phyloP scores from a whole-genome alignment of 2,113 vertebrate species.

The Axis porcinus region DNA sequence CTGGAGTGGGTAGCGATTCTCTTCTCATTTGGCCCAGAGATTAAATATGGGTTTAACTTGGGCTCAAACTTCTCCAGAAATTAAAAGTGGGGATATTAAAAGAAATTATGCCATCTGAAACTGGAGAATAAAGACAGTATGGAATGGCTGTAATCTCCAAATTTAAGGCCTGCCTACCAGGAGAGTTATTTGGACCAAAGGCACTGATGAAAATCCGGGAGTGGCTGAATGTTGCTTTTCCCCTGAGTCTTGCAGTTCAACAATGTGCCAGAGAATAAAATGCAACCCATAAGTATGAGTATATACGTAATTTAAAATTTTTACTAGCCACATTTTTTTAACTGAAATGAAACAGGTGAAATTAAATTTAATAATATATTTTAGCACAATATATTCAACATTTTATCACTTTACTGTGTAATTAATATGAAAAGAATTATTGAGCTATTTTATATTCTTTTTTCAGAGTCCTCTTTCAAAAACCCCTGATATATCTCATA shows the following conservation, averaged over 20 bases:
- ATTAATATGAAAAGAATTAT: conserved; percentile 6
- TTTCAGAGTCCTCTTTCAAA: background rate
- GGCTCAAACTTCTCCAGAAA: background rate
- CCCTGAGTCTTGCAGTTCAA: background rate
- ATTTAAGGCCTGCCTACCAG: background rate
- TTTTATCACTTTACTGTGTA: background rate
- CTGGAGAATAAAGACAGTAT: background rate
- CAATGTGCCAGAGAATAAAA: background rate
- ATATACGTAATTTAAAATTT: background rate
- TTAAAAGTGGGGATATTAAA: background rate
- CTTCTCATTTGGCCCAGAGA: background rate
- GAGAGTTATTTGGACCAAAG: background rate
- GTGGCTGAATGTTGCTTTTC: background rate
- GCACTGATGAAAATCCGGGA: background rate
- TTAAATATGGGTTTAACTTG: background rate
- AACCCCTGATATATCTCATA: background rate
- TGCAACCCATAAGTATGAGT: background rate
- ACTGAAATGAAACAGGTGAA: background rate
- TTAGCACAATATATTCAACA: background rate
- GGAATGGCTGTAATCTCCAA: background rate
- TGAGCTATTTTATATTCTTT: background rate
- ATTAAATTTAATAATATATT: background rate
- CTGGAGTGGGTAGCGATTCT: background rate
- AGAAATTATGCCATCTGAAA: background rate
- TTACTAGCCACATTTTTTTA: background rate